A percentile compares a stretch with the other conserved stretches of the same genome.
Evolutionary conservation across 2,113 vertebrate genomes (phyloP).

Genomic region (Albula glossodonta): DNA sequence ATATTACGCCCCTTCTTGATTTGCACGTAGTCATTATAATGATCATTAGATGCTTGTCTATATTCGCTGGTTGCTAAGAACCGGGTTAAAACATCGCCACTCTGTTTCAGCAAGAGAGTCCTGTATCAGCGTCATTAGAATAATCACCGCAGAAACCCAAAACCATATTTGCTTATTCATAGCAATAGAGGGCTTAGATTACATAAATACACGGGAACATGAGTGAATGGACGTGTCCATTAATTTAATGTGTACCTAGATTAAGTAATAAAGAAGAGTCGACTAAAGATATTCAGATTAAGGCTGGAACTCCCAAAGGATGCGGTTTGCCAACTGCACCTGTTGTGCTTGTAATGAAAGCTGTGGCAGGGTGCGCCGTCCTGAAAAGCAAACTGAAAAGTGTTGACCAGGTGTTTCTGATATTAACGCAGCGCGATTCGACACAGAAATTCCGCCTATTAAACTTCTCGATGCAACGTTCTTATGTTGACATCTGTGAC

Average conservation of each 20-base stretch:
- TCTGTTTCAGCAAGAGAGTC: conserved; percentile 68
- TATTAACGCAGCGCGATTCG: too few relatives aligned
- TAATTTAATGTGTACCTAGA: conserved; percentile 38
- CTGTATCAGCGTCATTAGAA: conserved; percentile 76
- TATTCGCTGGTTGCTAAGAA: conserved; percentile 75
- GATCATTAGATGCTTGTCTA: conserved; percentile 74
- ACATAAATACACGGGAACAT: conserved; percentile 41
- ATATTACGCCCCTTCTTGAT: conserved; percentile 66
- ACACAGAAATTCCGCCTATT: too few relatives aligned
- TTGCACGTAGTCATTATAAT: conserved; percentile 71
- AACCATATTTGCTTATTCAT: conserved; percentile 75
- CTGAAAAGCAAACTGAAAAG: too few relatives aligned
- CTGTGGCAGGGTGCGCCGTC: too few relatives aligned
- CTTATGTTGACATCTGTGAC: too few relatives aligned
- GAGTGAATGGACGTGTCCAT: conserved; percentile 44
- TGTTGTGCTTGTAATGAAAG: too few relatives aligned
- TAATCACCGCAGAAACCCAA: conserved; percentile 76
- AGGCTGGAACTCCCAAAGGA: too few relatives aligned
- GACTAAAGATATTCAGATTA: neutral
- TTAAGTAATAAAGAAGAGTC: conserved; percentile 39
- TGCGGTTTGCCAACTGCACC: too few relatives aligned
- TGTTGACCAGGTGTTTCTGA: too few relatives aligned
- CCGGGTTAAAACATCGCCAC: conserved; percentile 68
- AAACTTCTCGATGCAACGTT: too few relatives aligned
- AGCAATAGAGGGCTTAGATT: conserved; percentile 47